A percentile compares a stretch with the other conserved stretches of the same genome.
Evolutionary conservation across 2,113 vertebrate species (phyloP).

Genomic region (Zapornia atra): DNA sequence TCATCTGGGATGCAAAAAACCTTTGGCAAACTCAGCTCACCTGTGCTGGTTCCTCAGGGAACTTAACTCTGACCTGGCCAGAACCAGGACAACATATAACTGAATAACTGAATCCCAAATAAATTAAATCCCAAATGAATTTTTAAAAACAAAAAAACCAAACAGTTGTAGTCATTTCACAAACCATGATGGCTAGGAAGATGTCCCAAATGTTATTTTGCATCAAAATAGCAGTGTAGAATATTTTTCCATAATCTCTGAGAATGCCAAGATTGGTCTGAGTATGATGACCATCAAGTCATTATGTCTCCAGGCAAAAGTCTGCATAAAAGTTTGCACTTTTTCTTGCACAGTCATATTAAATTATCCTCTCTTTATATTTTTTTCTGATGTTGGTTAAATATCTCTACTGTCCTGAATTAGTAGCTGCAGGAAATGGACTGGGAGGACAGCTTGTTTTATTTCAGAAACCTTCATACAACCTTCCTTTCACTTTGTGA

Average conservation of each 20-base stretch:
- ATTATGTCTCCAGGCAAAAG: neutral
- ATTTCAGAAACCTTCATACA: neutral
- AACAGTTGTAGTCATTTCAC: neutral
- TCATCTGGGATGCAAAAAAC: too few species aligned
- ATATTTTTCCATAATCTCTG: neutral
- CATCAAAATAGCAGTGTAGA: neutral
- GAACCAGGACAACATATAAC: neutral
- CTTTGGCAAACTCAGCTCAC: too few species aligned
- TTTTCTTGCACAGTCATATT: neutral
- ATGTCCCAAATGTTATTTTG: neutral
- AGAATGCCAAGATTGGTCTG: neutral
- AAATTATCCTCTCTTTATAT: neutral
- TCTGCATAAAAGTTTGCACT: neutral
- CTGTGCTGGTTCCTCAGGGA: too few species aligned
- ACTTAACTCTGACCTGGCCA: too few species aligned
- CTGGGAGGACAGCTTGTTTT: neutral
- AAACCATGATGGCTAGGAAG: neutral
- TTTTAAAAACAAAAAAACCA: neutral
- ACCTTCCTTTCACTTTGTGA: neutral
- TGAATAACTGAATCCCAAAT: neutral
- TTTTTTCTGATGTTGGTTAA: neutral
- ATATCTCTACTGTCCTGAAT: neutral
- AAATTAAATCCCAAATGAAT: neutral
- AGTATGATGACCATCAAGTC: neutral
- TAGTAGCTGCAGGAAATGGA: neutral